Conservation (phyloP, 2,113 vertebrate species). For the Dicaeum eximium region DNA sequence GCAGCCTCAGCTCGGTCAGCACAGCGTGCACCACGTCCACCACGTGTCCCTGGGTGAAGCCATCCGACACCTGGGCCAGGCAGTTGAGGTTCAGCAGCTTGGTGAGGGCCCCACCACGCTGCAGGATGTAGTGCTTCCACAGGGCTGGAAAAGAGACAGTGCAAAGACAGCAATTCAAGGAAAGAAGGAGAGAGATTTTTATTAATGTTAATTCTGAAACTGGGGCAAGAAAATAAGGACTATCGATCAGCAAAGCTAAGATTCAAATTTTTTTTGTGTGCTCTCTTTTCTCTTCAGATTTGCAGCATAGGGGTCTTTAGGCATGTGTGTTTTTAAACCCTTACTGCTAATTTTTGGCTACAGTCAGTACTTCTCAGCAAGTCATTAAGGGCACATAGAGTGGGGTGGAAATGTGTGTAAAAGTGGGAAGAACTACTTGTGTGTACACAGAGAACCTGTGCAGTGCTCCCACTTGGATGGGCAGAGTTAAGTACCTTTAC, state of each 20-base stretch:
- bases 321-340: not conserved
- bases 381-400: not conserved
- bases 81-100: conserved; percentile 71
- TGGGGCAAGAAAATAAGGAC: not conserved
- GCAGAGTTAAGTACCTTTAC: not conserved
- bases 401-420: not conserved
- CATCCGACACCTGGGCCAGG: conserved; percentile 79
- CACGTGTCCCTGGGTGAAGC: conserved; percentile 80
- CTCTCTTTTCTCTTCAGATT: not conserved
- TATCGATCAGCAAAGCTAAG: not conserved
- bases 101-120: conserved; percentile 44
- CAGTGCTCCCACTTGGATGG: not conserved
- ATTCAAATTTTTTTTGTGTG: not conserved
- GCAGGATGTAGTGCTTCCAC: conserved; percentile 77
- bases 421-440: not conserved
- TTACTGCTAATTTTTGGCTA: not conserved
- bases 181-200: not conserved
- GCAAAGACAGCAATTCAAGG: not conserved
- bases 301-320: not conserved
- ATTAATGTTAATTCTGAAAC: no score
- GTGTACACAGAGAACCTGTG: not conserved
- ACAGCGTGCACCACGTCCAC: conserved; percentile 54
- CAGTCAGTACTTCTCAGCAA: not conserved
- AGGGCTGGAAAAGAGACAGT: conserved; percentile 58
- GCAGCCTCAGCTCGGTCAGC: conserved; percentile 69